phyloP scores from a whole-genome alignment of 2,113 vertebrate species.

The Psammodynastes pulverulentus region DNA sequence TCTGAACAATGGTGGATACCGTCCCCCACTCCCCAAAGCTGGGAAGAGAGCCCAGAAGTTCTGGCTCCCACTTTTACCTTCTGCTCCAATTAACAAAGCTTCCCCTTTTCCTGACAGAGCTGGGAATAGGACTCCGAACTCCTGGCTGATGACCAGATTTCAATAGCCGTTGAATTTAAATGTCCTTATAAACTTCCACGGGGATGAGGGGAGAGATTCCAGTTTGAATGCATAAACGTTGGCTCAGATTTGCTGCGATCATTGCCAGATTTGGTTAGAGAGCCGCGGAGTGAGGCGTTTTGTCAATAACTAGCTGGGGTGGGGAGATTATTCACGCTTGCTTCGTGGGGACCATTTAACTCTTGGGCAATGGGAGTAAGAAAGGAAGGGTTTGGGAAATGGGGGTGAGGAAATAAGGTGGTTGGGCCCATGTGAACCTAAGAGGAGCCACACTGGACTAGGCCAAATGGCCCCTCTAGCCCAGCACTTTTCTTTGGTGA shows the following conservation, averaged over 20 bases:
- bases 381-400: neutral
- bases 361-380: neutral
- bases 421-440: neutral
- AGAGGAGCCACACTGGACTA: neutral
- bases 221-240: neutral
- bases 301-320: neutral
- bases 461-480: neutral
- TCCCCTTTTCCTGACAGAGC: neutral
- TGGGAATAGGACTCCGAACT: conserved; percentile 17
- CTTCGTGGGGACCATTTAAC: neutral
- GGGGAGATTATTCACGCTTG: neutral
- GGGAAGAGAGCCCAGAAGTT: conserved; percentile 21
- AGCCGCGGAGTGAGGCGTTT: neutral
- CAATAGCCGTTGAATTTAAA: conserved; percentile 17
- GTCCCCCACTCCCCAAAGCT: neutral
- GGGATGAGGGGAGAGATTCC: neutral
- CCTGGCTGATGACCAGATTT: conserved; percentile 22
- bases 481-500: neutral
- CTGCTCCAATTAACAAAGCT: conserved; percentile 18
- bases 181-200: neutral
- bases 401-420: neutral
- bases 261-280: neutral
- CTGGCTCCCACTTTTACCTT: conserved; percentile 7
- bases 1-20: conserved; percentile 11
- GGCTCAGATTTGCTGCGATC: neutral